phyloP scores from a whole-genome alignment of 2,113 vertebrate species.

The Thalassarche chlororhynchos region DNA sequence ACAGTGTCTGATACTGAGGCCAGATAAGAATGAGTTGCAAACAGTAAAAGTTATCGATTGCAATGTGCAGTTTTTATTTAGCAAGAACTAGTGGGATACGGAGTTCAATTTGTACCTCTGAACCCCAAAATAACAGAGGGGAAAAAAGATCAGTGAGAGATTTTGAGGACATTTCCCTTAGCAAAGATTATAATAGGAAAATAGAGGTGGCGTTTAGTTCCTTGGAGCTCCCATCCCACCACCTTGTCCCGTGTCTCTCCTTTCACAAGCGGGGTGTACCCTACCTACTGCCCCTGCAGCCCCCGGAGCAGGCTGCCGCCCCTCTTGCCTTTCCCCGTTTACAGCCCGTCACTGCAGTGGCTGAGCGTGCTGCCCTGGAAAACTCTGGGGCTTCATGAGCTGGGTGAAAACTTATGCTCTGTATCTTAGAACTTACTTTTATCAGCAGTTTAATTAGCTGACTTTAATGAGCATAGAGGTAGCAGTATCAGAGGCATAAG shows the following conservation, averaged over 20 bases:
- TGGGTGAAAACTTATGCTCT: background rate
- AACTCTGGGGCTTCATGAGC: background rate
- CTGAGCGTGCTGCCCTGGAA: background rate
- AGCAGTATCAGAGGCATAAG: background rate
- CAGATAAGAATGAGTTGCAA: background rate
- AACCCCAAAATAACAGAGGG: background rate
- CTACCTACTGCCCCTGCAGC: background rate
- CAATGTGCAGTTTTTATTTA: background rate
- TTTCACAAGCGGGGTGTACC: background rate
- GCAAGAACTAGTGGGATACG: background rate
- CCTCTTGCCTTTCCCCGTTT: background rate
- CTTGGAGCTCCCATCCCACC: background rate
- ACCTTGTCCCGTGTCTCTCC: rapidly evolving
- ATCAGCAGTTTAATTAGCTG: background rate
- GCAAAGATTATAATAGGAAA: background rate
- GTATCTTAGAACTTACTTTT: background rate
- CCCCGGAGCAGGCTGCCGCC: background rate
- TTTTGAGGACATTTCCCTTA: background rate
- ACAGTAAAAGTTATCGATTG: background rate
- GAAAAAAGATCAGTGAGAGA: background rate
- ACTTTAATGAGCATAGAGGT: background rate
- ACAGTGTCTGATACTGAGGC: background rate
- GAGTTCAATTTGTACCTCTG: background rate
- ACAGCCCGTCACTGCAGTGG: background rate
- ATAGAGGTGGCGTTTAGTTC: background rate